Evolutionary conservation across 2,797 vertebrate genomes (phyloP).

Genomic region (Euphonia xanthogaster): DNA sequence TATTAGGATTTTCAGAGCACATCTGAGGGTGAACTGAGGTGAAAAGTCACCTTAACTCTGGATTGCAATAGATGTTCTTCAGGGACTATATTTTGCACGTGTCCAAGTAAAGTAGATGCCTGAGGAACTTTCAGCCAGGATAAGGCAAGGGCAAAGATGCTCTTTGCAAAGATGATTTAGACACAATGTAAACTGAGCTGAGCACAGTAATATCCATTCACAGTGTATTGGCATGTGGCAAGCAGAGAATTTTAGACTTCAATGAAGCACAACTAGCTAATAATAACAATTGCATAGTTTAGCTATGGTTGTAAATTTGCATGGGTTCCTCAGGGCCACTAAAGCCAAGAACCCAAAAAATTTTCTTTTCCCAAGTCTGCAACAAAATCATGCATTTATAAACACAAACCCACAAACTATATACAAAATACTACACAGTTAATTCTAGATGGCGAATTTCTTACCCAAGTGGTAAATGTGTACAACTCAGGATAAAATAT

Average conservation of each 20-base stretch:
- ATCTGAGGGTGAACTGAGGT: not conserved
- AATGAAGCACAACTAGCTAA: not conserved
- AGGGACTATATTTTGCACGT: not conserved
- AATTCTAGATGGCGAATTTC: not conserved
- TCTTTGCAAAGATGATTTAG: not conserved
- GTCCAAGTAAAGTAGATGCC: not conserved
- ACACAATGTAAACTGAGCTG: not conserved
- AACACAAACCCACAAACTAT: not conserved
- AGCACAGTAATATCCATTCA: not conserved
- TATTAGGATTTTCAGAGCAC: not conserved
- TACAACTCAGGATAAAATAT: not conserved
- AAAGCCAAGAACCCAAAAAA: not conserved
- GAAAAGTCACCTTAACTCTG: not conserved
- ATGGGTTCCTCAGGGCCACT: not conserved
- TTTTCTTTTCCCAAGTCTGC: not conserved
- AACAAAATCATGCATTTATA: not conserved
- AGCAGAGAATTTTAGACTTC: not conserved
- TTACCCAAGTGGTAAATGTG: not conserved
- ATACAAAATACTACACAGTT: not conserved
- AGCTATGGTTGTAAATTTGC: not conserved
- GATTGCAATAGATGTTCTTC: not conserved
- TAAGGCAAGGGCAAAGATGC: not conserved
- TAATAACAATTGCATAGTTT: not conserved
- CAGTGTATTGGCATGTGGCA: not conserved
- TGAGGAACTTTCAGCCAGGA: not conserved